phyloP scores from a whole-genome alignment of 2,113 vertebrate genomes.

The Elaphurus davidianus region DNA sequence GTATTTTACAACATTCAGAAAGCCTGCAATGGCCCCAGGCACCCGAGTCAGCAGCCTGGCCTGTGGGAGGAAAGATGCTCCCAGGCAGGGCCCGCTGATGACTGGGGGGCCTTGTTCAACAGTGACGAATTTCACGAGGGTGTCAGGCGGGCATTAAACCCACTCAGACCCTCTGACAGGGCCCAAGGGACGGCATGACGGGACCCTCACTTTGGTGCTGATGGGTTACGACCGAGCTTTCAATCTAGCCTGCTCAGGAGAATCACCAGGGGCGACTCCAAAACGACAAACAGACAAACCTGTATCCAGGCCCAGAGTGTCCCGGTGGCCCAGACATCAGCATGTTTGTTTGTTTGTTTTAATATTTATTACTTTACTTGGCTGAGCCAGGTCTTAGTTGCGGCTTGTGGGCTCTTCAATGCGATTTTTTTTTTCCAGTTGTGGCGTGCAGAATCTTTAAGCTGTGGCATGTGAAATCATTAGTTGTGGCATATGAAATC shows the following conservation, averaged over 20 bases:
- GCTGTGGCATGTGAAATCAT: not conserved
- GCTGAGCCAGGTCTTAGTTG: not conserved
- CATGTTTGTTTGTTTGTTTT: not conserved
- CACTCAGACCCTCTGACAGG: not conserved
- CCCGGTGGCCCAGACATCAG: not conserved
- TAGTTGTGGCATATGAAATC: not conserved
- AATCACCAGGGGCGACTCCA: accelerated
- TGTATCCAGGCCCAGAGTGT: not conserved
- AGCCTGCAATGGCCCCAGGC: not conserved
- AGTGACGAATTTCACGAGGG: not conserved
- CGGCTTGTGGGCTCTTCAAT: not conserved
- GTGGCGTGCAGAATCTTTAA: not conserved
- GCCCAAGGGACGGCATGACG: accelerated
- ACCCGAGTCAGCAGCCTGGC: not conserved
- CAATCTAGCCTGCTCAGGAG: not conserved
- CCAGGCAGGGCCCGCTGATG: accelerated
- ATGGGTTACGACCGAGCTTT: not conserved
- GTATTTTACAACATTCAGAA: not conserved
- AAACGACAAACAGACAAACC: not conserved
- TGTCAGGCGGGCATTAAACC: not conserved
- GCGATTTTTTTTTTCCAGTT: not conserved
- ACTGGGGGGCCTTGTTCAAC: not conserved
- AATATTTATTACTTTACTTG: not conserved
- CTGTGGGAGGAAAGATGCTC: not conserved
- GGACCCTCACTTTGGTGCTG: accelerated